phyloP scores from a whole-genome alignment of 2,113 vertebrate genomes.

The Dolichallabes microphthalmus region DNA sequence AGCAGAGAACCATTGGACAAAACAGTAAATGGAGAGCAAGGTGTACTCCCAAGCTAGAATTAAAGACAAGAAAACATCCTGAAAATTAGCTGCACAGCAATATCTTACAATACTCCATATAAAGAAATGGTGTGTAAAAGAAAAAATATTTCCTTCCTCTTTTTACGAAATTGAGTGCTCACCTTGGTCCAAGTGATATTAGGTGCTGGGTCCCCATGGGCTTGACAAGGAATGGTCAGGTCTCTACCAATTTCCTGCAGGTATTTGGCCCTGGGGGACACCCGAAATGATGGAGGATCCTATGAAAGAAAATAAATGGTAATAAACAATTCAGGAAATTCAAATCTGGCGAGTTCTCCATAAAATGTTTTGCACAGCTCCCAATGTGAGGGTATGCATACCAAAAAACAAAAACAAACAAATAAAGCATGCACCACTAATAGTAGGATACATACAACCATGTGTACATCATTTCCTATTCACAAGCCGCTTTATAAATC shows the following conservation, averaged over 20 bases:
- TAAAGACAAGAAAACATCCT: neutral
- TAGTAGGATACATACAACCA: neutral
- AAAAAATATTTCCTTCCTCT: neutral
- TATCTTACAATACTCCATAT: neutral
- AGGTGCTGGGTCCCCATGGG: conserved; percentile 81
- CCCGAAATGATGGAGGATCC: conserved; percentile 83
- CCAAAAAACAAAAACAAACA: neutral
- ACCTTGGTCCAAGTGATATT: conserved; percentile 89
- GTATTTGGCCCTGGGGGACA: conserved; percentile 83
- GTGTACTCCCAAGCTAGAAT: conserved; percentile 69
- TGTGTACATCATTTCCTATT: neutral
- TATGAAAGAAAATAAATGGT: conserved; percentile 51
- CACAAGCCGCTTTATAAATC: neutral
- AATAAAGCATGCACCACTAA: neutral
- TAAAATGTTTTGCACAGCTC: neutral
- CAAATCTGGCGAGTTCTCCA: neutral
- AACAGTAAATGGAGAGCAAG: conserved; percentile 69
- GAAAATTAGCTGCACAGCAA: neutral
- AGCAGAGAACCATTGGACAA: conserved; percentile 83
- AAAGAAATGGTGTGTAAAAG: neutral
- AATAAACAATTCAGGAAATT: neutral
- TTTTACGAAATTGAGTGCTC: conserved; percentile 23
- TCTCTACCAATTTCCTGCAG: conserved; percentile 92
- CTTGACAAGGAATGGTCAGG: conserved; percentile 82
- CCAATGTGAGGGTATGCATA: neutral